Conservation (phyloP, 2,888 invertebrate genomes). For the Lingula anatina region DNA sequence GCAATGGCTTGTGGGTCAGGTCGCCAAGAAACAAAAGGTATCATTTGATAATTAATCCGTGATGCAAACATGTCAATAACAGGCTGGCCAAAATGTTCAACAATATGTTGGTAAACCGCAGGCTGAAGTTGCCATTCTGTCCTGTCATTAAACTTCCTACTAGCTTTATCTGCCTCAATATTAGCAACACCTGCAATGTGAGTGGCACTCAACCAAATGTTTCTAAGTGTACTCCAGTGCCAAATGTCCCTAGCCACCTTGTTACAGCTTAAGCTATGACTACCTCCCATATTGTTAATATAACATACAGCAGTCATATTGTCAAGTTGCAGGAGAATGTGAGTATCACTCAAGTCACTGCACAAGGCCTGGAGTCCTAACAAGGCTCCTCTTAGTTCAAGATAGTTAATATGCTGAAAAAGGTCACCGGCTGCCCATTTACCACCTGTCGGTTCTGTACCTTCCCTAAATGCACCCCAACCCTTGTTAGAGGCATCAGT, state of each 20-base stretch:
- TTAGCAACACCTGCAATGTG: neutral
- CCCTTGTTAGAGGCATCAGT: neutral
- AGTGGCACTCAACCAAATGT: neutral
- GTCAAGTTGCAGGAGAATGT: neutral
- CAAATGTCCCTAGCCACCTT: neutral
- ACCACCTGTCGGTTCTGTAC: neutral
- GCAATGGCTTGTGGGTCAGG: neutral
- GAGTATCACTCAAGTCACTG: neutral
- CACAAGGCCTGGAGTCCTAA: neutral
- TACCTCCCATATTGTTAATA: neutral
- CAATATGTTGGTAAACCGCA: neutral
- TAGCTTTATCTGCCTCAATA: neutral
- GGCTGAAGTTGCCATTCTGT: slow-evolving; percentile 2
- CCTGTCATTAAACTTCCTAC: slow-evolving; percentile 1
- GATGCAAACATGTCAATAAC: slow-evolving; percentile 5
- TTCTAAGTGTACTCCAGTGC: neutral
- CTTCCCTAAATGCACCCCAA: slow-evolving; percentile 1
- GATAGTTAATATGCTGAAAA: neutral
- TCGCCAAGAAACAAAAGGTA: neutral
- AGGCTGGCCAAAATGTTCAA: neutral
- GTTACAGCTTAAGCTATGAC: neutral
- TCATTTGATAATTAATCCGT: slow-evolving; percentile 1
- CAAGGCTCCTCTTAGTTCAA: neutral
- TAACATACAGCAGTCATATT: slow-evolving; percentile 1
- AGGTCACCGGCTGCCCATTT: neutral